Evolutionary conservation across 2,888 invertebrate species (phyloP), one percentile per base, ranked within the genome.

Genomic region (Eremobia ochroleuca): DNA sequence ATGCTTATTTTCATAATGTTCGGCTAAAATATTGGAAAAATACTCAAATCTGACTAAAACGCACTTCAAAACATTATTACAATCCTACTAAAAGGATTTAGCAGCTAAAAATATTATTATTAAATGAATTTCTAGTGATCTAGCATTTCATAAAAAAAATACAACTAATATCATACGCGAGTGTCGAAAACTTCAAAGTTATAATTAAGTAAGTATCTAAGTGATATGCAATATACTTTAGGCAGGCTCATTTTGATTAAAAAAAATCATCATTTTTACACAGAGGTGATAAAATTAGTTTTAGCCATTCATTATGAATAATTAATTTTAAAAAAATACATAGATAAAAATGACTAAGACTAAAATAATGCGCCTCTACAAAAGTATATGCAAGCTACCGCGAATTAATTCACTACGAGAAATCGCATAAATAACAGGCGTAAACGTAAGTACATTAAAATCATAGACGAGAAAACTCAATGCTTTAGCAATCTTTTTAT

Each of bases 211-310:
- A 90, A 91, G 87, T 86, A 88, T 92, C 94, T 95, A 95, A 94
- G 92, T 96, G 96, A 96, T 96, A 96, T 96, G 96, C 96, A 96
- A 96, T 96, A 95, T 93, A 95, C 91, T 93, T 93, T 95, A 96
- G 96, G 96, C 96, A 96, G 95, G 96, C 96, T 94, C 91, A 90
- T 92, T 91, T 91, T 81, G 76, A 83, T 81, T 68, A 76, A 77
- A 75, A 77, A 75, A 76, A 83, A 79, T 31, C 40, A 79, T 68
- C 40, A 58, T 64, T 77, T 75, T 71, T 79, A 81, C 55, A 66
- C 59, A 68, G 68, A 85, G 78, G 78, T 74, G 70, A 77, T 76
- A 52, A 80, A 76, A 78, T 85, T 82, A 79, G 79, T 79, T 79
- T 81, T 87, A 88, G 82, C 71, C 88, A 81, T 76, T 81, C n/a